A percentile compares a stretch with the other conserved stretches of the same genome.
These are phyloP conservation scores for Papilio xuthus DNA, from an alignment of 1,140 invertebrate genomes.

Conservation along the genomic window DNA sequence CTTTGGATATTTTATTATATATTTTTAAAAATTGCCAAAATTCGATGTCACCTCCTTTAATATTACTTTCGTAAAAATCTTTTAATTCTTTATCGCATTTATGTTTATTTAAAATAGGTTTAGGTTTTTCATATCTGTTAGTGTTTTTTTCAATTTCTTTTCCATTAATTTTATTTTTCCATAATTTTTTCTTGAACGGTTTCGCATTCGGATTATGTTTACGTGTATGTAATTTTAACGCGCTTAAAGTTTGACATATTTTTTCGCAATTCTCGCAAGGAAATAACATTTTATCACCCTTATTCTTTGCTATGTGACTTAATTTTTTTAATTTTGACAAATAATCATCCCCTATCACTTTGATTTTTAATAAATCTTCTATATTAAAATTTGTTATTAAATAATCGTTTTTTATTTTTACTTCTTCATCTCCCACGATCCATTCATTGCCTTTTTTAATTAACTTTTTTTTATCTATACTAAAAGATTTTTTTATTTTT, in stretches of 20 bases:
- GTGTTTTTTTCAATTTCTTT: background rate
- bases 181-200: constrained; percentile 64
- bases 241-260: constrained; percentile 61
- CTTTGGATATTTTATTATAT: constrained; percentile 64
- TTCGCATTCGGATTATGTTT: constrained; percentile 60
- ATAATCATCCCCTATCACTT: constrained; percentile 49
- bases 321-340: constrained; percentile 51
- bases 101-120: constrained; percentile 64
- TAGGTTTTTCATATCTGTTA: constrained; percentile 49
- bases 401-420: constrained; percentile 47
- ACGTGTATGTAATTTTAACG: constrained; percentile 61
- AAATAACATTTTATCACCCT: constrained; percentile 59
- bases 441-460: constrained; percentile 65
- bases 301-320: constrained; percentile 49
- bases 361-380: constrained; percentile 42
- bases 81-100: constrained; percentile 65
- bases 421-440: constrained; percentile 56
- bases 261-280: constrained; percentile 67
- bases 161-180: constrained; percentile 60
- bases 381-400: constrained; percentile 50
- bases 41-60: constrained; percentile 68
- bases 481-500: constrained; percentile 47
- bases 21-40: constrained; percentile 75
- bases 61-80: constrained; percentile 67
- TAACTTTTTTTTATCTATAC: constrained; percentile 57